Conservation (phyloP, 2,113 vertebrate species). For the Cervus canadensis region DNA sequence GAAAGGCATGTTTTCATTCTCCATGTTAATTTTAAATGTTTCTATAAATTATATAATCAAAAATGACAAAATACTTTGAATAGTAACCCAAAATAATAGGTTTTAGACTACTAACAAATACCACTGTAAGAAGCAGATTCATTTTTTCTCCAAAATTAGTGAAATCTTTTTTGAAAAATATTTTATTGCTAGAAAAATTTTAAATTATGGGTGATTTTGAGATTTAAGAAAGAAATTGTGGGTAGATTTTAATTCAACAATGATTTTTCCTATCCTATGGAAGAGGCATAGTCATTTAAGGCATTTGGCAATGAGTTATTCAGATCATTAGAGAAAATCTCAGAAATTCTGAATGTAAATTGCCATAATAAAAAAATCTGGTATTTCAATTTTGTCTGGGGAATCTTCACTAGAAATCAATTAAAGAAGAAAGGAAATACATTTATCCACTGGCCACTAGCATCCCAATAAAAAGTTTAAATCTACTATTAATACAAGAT, state of each 20-base stretch:
- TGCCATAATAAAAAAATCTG: not conserved
- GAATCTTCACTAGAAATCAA: not conserved
- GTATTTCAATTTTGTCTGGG: not conserved
- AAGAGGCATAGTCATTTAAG: not conserved
- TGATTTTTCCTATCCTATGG: not conserved
- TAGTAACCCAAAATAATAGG: not conserved
- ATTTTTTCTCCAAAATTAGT: not conserved
- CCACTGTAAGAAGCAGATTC: not conserved
- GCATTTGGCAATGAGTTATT: not conserved
- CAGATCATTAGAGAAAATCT: not conserved
- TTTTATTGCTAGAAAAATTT: not conserved
- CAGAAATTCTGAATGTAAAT: not conserved
- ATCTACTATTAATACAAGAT: not conserved
- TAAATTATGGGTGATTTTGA: not conserved
- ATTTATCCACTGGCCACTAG: constrained; percentile 12
- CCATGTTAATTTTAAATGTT: not conserved
- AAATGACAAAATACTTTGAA: not conserved
- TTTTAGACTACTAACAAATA: not conserved
- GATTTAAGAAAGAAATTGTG: not conserved
- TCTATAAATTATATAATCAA: not conserved
- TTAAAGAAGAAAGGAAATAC: not conserved
- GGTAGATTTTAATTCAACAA: not conserved
- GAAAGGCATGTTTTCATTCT: not conserved
- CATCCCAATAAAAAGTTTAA: constrained; percentile 6
- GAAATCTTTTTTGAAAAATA: not conserved